Conservation (phyloP, 2,797 vertebrate genomes). For the Pseudotriccus pelzelni region DNA sequence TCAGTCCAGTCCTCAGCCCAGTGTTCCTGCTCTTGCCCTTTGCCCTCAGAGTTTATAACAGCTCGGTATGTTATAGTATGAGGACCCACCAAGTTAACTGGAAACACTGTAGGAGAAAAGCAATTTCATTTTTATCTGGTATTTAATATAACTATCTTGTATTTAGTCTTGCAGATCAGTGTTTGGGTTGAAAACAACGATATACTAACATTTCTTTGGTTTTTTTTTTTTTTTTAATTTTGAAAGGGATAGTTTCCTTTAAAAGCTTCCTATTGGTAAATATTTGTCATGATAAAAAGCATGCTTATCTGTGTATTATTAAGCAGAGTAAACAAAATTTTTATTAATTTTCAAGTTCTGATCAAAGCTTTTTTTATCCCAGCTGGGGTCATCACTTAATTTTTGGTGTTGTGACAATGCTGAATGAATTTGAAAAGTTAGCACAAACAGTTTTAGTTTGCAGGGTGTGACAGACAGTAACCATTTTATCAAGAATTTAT, state of each 20-base stretch:
- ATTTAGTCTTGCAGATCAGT: conserved; percentile 53
- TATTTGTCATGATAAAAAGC: not conserved
- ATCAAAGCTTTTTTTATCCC: not conserved
- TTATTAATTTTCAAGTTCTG: not conserved
- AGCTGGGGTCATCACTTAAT: not conserved
- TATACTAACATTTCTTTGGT: not conserved
- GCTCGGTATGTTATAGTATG: not conserved
- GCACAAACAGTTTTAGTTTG: not conserved
- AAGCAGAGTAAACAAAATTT: conserved; percentile 13
- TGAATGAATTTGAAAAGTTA: not conserved
- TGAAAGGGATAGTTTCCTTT: not conserved
- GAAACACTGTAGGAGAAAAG: not conserved
- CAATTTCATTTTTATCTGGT: conserved; percentile 3
- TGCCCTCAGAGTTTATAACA: not conserved
- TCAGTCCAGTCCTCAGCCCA: not conserved
- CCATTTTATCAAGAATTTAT: not conserved
- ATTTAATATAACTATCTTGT: conserved; percentile 48
- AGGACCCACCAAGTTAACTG: not conserved
- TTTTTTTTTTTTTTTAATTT: not conserved
- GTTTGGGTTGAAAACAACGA: not conserved
- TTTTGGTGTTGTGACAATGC: not conserved
- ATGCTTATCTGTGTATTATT: not conserved
- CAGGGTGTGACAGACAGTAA: not conserved
- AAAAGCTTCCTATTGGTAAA: conserved; percentile 31
- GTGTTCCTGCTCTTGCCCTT: not conserved